Percentiles rank a stretch among this genome's conserved stretches.
These are phyloP conservation scores for Eustalomyia histrio DNA, from an alignment of 2,888 invertebrate genomes.

Conservation along the genomic window DNA sequence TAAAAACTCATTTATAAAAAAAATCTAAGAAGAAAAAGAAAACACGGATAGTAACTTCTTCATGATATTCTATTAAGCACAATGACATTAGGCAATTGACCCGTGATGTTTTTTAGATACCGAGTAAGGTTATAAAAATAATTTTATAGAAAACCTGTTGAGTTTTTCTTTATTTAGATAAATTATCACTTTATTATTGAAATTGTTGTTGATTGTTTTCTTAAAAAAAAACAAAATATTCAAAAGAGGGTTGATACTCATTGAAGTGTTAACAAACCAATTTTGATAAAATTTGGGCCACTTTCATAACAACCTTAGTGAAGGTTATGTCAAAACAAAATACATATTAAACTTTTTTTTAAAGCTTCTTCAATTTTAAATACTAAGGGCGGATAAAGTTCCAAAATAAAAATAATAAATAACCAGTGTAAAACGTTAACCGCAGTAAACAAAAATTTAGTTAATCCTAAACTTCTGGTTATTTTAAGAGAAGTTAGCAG, in stretches of 20 bases:
- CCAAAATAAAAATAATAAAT: no score
- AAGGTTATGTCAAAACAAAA: neutral
- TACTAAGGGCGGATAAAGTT: no score
- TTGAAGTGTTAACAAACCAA: slow-evolving; percentile 9
- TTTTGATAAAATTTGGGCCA: neutral
- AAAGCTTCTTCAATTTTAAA: no score
- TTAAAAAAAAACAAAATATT: neutral
- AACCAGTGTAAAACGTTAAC: no score
- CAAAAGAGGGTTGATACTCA: neutral
- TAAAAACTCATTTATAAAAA: slow-evolving; percentile 41
- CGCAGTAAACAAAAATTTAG: no score
- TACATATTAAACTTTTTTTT: no score
- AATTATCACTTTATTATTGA: slow-evolving; percentile 33
- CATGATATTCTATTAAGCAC: slow-evolving; percentile 18
- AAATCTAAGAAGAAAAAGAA: neutral
- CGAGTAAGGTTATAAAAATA: neutral
- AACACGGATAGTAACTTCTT: slow-evolving; percentile 26
- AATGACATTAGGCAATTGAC: slow-evolving; percentile 31
- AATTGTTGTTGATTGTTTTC: slow-evolving; percentile 26
- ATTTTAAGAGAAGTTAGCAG: no score
- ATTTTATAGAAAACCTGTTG: slow-evolving; percentile 47
- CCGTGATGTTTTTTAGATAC: neutral
- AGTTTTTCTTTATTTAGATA: slow-evolving; percentile 22
- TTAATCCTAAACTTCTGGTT: no score
- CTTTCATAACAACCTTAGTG: neutral